These are phyloP conservation scores for Hylomyscus alleni DNA, from an alignment of 2,797 vertebrate species.

Conservation along the genomic window DNA sequence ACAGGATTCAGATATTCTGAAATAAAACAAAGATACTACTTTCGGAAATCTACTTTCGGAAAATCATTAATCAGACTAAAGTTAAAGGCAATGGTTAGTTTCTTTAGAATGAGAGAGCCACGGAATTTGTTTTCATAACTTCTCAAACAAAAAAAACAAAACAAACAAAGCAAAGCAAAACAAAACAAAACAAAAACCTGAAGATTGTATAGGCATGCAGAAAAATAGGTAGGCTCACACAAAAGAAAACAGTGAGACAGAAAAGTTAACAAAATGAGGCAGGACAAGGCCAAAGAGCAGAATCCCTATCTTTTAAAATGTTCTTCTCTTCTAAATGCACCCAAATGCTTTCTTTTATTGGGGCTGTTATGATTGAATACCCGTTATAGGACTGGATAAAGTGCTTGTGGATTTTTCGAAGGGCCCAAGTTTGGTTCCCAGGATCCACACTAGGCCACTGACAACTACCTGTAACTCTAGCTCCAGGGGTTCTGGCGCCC, in stretches of 20 bases:
- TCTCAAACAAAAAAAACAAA: neutral
- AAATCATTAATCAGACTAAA: neutral
- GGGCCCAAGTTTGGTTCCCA: neutral
- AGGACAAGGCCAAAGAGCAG: too few species aligned
- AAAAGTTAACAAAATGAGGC: neutral
- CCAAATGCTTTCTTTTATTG: neutral
- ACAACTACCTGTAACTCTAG: neutral
- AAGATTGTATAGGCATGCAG: neutral
- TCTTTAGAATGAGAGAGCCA: neutral
- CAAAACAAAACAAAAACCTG: neutral
- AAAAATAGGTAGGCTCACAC: neutral
- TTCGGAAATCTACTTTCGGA: neutral
- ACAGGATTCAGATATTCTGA: conserved; percentile 96
- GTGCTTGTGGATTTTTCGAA: neutral
- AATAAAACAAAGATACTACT: conserved; percentile 1
- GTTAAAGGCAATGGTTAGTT: neutral
- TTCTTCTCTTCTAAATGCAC: neutral
- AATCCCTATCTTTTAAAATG: neutral
- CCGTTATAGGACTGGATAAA: neutral
- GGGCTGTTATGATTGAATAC: neutral
- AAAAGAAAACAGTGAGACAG: neutral
- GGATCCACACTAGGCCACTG: neutral
- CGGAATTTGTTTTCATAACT: neutral
- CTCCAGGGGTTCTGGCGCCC: neutral
- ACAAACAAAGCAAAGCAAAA: neutral